These are phyloP conservation scores for Amphipoea lucens DNA, from an alignment of 2,888 invertebrate genomes.

Conservation along the genomic window DNA sequence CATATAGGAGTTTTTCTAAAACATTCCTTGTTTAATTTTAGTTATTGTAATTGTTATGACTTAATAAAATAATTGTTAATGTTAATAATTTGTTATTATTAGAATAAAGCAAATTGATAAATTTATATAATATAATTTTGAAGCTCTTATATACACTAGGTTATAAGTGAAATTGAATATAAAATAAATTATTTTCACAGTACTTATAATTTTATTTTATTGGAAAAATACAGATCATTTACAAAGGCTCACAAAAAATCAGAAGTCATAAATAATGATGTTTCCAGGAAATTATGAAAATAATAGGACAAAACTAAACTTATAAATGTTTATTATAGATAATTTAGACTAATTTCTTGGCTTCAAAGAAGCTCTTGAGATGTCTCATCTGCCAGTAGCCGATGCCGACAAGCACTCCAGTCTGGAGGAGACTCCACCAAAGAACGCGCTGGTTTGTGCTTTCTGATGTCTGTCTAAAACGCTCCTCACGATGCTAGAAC, in stretches of 20 bases:
- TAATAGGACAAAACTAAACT: slow-evolving; percentile 61
- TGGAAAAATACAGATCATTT: slow-evolving; percentile 82
- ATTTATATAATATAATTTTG: slow-evolving; percentile 5
- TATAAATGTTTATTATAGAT: slow-evolving; percentile 53
- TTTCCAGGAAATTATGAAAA: slow-evolving; percentile 63
- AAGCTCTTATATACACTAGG: slow-evolving; percentile 24
- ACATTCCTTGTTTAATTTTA: slow-evolving; percentile 4
- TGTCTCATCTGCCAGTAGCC: slow-evolving; percentile 99
- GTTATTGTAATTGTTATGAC: background rate
- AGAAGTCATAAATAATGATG: slow-evolving; percentile 57
- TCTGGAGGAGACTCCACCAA: slow-evolving; percentile 99
- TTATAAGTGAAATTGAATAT: slow-evolving; percentile 26
- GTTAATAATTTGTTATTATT: background rate
- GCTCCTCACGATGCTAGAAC: slow-evolving; percentile 97
- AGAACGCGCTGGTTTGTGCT: slow-evolving; percentile 98
- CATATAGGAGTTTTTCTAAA: background rate
- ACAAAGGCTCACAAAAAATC: slow-evolving; percentile 71
- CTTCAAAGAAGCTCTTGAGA: slow-evolving; percentile 99
- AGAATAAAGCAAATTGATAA: slow-evolving; percentile 3
- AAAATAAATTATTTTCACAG: slow-evolving; percentile 67
- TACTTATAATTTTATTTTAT: slow-evolving; percentile 73
- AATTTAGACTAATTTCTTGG: slow-evolving; percentile 98
- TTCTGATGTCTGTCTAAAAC: slow-evolving; percentile 99
- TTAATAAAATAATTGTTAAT: background rate
- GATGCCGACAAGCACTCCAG: slow-evolving; percentile 96